A percentile compares a stretch with the other conserved stretches of the same genome.
These are phyloP conservation scores for Vanacampus margaritifer DNA, from an alignment of 2,113 vertebrate genomes.

Conservation along the genomic window DNA sequence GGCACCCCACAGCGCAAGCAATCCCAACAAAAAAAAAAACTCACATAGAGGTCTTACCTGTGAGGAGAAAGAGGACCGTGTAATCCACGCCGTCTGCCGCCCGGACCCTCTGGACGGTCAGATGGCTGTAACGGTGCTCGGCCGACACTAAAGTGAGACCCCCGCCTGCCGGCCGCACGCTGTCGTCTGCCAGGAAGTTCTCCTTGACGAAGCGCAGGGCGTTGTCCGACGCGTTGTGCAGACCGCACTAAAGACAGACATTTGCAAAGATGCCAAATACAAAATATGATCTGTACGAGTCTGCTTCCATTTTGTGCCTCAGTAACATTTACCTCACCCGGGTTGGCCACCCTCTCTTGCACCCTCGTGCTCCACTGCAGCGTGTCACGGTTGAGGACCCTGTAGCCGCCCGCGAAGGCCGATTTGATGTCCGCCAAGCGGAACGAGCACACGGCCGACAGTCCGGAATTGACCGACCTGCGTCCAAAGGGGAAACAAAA, in stretches of 20 bases:
- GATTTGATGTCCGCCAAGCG: slow-evolving; percentile 61
- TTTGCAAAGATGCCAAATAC: too few relatives aligned
- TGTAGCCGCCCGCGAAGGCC: slow-evolving; percentile 72
- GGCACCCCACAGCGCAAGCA: neutral
- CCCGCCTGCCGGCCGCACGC: slow-evolving; percentile 46
- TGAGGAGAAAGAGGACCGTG: slow-evolving; percentile 72
- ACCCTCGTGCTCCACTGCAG: slow-evolving; percentile 68
- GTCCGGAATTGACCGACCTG: slow-evolving; percentile 68
- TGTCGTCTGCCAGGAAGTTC: slow-evolving; percentile 72
- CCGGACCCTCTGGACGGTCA: slow-evolving; percentile 63
- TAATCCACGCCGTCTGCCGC: slow-evolving; percentile 49
- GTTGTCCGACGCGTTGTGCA: slow-evolving; percentile 73
- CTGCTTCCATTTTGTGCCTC: neutral
- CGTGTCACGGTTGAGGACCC: slow-evolving; percentile 71
- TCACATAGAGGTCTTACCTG: slow-evolving; percentile 48
- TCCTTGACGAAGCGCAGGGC: slow-evolving; percentile 75
- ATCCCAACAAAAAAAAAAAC: neutral
- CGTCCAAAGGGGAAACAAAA: neutral
- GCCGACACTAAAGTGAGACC: slow-evolving; percentile 60
- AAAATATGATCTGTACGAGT: too few relatives aligned
- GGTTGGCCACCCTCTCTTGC: slow-evolving; percentile 70
- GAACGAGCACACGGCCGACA: slow-evolving; percentile 71
- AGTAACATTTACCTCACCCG: slow-evolving; percentile 66
- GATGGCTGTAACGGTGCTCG: slow-evolving; percentile 64
- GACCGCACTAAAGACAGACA: slow-evolving; percentile 60